Evolutionary conservation across 2,888 invertebrate genomes (phyloP).

Genomic region (Amphipyra tragopoginis): DNA sequence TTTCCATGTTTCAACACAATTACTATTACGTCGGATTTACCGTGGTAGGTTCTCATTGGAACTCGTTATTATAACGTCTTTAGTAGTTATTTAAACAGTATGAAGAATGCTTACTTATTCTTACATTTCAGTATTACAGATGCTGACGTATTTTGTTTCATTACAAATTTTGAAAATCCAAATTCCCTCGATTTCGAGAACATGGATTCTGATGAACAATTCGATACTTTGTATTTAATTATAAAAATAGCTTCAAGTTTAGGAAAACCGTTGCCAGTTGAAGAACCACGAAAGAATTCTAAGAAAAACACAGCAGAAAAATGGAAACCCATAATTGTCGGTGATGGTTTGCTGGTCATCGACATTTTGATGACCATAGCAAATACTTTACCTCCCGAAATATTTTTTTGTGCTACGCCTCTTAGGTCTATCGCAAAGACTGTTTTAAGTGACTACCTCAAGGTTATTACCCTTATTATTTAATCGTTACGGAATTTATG

Average conservation of each 20-base stretch:
- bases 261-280: constrained; percentile 39
- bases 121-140: constrained; percentile 70
- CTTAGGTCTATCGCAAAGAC: constrained; percentile 69
- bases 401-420: constrained; percentile 75
- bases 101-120: neutral
- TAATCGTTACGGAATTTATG: too few relatives aligned
- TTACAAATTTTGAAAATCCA: constrained; percentile 78
- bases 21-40: constrained; percentile 73
- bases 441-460: constrained; percentile 74
- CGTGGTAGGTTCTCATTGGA: constrained; percentile 66
- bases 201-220: constrained; percentile 66
- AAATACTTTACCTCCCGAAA: constrained; percentile 70
- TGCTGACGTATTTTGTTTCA: constrained; percentile 80
- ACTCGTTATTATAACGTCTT: neutral
- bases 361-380: constrained; percentile 75
- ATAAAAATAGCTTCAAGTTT: constrained; percentile 78
- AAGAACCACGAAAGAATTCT: constrained; percentile 11
- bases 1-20: constrained; percentile 74
- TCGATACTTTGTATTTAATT: constrained; percentile 76
- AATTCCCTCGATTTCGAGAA: constrained; percentile 69
- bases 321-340: constrained; percentile 71
- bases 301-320: constrained; percentile 17
- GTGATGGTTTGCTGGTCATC: constrained; percentile 79
- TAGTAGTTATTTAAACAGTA: neutral
- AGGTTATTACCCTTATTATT: constrained; percentile 60